Percentiles rank a stretch among this genome's conserved stretches.
phyloP scores from a whole-genome alignment of 2,797 vertebrate genomes.

The Sternarchorhynchus goeldii region DNA sequence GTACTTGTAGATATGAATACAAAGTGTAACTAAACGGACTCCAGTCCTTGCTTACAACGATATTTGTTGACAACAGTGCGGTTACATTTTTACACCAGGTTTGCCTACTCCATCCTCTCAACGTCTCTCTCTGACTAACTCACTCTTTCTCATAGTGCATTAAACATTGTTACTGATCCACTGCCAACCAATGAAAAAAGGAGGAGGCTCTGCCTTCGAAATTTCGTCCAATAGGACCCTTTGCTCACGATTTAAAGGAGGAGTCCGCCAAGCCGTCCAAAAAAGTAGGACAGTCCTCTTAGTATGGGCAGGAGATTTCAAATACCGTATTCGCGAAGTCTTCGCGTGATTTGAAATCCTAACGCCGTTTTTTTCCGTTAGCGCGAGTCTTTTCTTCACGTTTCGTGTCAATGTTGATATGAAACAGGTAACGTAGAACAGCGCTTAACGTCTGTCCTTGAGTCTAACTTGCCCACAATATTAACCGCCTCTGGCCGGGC shows the following conservation, averaged over 20 bases:
- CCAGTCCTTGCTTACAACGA: conserved; percentile 38
- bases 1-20: conserved; percentile 10
- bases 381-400: no score
- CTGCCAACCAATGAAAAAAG: conserved; percentile 84
- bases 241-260: conserved; percentile 66
- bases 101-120: conserved; percentile 52
- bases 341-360: conserved; percentile 44
- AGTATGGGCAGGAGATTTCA: conserved; percentile 44
- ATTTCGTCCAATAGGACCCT: conserved; percentile 65
- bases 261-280: conserved; percentile 64
- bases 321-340: conserved; percentile 26
- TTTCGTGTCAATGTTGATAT: no score
- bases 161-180: conserved; percentile 94
- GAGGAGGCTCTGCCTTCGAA: conserved; percentile 62
- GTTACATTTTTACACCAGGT: conserved; percentile 64
- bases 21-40: conserved; percentile 29
- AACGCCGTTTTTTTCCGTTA: conserved; percentile 23
- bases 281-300: conserved; percentile 54
- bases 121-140: conserved; percentile 82
- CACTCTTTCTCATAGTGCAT: conserved; percentile 94
- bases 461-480: no score
- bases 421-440: no score
- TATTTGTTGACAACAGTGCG: conserved; percentile 46
- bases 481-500: no score
- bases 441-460: no score